Conservation (phyloP, 53 echinoderm and acorn worm genomes). For the Temnopleurus reevesii region DNA sequence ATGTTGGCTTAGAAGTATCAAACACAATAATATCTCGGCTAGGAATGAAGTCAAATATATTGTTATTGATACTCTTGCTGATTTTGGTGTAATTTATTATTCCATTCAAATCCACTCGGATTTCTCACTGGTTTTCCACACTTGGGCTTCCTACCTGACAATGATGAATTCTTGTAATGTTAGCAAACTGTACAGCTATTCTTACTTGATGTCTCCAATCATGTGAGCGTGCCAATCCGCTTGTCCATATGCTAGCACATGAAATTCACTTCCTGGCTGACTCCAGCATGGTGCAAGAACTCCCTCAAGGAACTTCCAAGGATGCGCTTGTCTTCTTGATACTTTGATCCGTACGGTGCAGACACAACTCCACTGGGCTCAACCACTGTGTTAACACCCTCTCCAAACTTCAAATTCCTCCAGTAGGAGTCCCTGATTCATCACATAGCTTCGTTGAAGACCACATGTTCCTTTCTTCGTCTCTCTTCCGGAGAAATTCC, state of each 20-base stretch:
- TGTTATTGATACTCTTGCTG: neutral
- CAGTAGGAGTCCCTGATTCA: neutral
- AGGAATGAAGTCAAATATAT: neutral
- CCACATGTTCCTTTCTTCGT: slow-evolving; percentile 45
- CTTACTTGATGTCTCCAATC: neutral
- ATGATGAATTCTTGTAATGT: neutral
- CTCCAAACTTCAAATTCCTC: too few relatives aligned
- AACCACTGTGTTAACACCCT: neutral
- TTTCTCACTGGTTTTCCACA: neutral
- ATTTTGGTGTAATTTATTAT: neutral
- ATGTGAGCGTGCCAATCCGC: neutral
- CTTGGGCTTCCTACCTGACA: neutral
- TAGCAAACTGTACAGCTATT: neutral
- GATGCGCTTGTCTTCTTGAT: neutral
- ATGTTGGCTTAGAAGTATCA: neutral
- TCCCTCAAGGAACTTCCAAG: neutral
- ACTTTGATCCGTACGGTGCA: neutral
- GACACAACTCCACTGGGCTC: neutral
- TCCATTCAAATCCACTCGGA: neutral
- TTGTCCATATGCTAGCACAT: neutral
- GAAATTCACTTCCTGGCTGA: neutral
- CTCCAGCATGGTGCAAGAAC: neutral
- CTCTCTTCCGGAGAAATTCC: slow-evolving; percentile 4
- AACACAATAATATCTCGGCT: neutral
- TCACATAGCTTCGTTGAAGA: slow-evolving; percentile 61